Evolutionary conservation across 2,888 invertebrate genomes (phyloP).

Genomic region (Neelides folsomi): DNA sequence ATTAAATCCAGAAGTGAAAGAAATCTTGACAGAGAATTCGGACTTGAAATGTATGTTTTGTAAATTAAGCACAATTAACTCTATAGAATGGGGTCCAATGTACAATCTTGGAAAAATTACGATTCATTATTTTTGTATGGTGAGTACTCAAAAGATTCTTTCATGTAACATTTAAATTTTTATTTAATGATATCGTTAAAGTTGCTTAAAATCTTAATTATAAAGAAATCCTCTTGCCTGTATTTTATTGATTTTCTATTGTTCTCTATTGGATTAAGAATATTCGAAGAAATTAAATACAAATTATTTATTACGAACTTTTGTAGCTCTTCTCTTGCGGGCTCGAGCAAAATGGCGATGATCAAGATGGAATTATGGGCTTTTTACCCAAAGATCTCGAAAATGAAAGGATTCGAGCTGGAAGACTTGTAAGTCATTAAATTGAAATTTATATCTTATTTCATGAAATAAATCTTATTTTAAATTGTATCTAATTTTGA

Average conservation of each 20-base stretch:
- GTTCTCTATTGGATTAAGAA: too few species aligned
- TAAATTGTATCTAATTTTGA: not conserved
- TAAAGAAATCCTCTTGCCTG: too few species aligned
- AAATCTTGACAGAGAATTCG: conserved; percentile 9
- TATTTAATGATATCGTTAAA: too few species aligned
- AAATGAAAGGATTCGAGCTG: conserved; percentile 51
- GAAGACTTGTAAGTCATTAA: conserved; percentile 46
- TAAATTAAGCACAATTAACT: conserved; percentile 12
- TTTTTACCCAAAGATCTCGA: conserved; percentile 56
- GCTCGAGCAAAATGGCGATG: conserved; percentile 53
- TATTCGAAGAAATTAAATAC: too few species aligned
- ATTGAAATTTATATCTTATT: not conserved
- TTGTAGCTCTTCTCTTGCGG: conserved; percentile 56
- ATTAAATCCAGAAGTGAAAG: conserved; percentile 14
- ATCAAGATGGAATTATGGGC: conserved; percentile 57
- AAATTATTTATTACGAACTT: too few species aligned
- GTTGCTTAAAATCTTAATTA: too few species aligned
- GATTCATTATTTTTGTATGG: conserved; percentile 64
- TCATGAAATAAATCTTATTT: too few species aligned
- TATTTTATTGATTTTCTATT: too few species aligned
- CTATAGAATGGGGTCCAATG: conserved; percentile 25
- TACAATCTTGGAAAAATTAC: conserved; percentile 40
- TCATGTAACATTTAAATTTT: not conserved
- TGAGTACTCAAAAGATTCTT: conserved; percentile 39
- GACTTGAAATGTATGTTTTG: conserved; percentile 15